phyloP scores from a whole-genome alignment of 2,113 vertebrate genomes.

The Pituophis catenifer region DNA sequence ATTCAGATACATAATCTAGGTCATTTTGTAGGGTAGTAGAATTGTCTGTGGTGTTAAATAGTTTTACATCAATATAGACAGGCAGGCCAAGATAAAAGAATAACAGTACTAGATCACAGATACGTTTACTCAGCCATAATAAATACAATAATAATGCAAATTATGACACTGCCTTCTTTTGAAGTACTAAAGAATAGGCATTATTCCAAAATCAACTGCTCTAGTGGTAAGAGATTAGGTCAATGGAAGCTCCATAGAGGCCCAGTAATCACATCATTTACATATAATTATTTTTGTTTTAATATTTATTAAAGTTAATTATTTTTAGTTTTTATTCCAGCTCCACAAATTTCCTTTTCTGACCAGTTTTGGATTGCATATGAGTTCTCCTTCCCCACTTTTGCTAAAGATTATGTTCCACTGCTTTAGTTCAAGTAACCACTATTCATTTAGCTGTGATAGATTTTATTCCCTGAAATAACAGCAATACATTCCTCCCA shows the following conservation, averaged over 20 bases:
- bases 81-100: not conserved
- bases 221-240: not conserved
- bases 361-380: not conserved
- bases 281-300: not conserved
- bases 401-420: not conserved
- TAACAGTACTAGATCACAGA: not conserved
- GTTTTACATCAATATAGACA: not conserved
- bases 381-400: not conserved
- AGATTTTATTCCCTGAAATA: not conserved
- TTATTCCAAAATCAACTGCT: not conserved
- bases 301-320: not conserved
- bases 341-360: not conserved
- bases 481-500: not conserved
- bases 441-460: not conserved
- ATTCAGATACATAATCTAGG: too few relatives aligned
- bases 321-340: not conserved
- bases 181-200: not conserved
- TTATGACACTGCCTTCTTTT: not conserved
- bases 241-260: not conserved
- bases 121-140: not conserved
- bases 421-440: not conserved
- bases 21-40: too few relatives aligned
- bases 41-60: too few relatives aligned
- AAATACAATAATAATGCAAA: not conserved
- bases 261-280: not conserved